A percentile compares a stretch with the other conserved stretches of the same genome.
These are phyloP conservation scores for Macrotus californicus DNA, from an alignment of 2,113 vertebrate species.

Conservation along the genomic window DNA sequence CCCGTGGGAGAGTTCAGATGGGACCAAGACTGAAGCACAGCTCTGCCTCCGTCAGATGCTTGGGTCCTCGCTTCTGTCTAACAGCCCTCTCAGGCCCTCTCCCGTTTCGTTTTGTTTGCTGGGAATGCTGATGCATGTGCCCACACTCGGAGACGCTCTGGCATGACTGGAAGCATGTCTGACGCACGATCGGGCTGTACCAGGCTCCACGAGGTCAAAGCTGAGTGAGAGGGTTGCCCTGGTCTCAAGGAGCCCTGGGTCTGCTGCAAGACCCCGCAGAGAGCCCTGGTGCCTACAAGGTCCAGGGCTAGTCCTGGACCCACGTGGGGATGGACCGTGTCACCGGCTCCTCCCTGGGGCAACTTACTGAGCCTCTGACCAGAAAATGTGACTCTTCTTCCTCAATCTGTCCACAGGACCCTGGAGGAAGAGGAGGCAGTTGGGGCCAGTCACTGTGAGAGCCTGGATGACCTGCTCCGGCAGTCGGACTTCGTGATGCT, in stretches of 20 bases:
- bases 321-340: too few relatives aligned
- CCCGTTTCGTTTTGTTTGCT: background rate
- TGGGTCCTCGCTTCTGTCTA: background rate
- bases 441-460: constrained; percentile 80
- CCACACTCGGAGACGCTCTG: background rate
- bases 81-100: too few relatives aligned
- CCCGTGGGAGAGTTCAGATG: background rate
- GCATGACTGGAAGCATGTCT: background rate
- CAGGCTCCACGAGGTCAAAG: background rate
- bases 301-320: background rate
- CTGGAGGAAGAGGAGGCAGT: constrained; percentile 81
- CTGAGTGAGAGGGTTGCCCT: background rate
- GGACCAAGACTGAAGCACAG: background rate
- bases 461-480: constrained; percentile 80
- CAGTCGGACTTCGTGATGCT: constrained; percentile 85
- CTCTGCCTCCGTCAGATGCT: background rate
- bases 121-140: background rate
- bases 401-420: constrained; percentile 67
- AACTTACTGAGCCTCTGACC: background rate
- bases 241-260: background rate
- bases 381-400: background rate
- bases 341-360: background rate
- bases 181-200: fast-evolving
- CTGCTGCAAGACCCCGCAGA: background rate
- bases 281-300: background rate